Percentiles rank a stretch among this genome's conserved stretches.
These are phyloP conservation scores for Dryococelus australis DNA, from an alignment of 2,888 invertebrate species.

Conservation along the genomic window DNA sequence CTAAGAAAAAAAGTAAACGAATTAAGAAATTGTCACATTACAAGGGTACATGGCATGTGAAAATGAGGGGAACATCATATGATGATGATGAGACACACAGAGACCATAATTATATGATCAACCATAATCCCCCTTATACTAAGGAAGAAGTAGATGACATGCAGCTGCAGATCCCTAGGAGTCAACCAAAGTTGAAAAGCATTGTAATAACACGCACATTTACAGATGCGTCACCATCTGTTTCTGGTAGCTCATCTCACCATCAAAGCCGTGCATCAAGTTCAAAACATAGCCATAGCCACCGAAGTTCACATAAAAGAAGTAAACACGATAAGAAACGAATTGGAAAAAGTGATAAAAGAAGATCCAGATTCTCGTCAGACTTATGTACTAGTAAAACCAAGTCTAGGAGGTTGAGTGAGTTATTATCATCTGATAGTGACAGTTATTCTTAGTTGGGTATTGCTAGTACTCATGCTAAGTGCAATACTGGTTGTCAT, in stretches of 20 bases:
- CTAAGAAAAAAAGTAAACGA: not conserved
- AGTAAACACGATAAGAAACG: not conserved
- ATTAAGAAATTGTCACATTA: not conserved
- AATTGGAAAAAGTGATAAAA: not conserved
- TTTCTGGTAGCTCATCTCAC: not conserved
- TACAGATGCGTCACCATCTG: not conserved
- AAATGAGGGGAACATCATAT: not conserved
- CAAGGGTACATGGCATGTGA: slow-evolving; percentile 6
- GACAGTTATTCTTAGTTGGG: not conserved
- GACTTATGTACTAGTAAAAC: not conserved
- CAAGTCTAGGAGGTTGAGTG: not conserved
- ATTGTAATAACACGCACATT: slow-evolving; percentile 17
- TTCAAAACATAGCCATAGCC: not conserved
- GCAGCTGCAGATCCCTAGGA: not conserved
- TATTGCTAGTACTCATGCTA: not conserved
- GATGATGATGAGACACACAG: not conserved
- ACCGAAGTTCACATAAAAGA: slow-evolving; percentile 1
- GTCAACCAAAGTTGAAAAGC: not conserved
- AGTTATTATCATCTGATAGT: not conserved
- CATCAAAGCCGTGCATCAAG: not conserved
- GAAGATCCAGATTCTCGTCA: not conserved
- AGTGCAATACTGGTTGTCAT: not conserved
- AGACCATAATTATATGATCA: not conserved
- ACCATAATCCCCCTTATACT: not conserved
- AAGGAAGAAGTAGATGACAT: not conserved